Evolutionary conservation across 1,140 invertebrate genomes (phyloP).

Genomic region (Coptotermes formosanus): DNA sequence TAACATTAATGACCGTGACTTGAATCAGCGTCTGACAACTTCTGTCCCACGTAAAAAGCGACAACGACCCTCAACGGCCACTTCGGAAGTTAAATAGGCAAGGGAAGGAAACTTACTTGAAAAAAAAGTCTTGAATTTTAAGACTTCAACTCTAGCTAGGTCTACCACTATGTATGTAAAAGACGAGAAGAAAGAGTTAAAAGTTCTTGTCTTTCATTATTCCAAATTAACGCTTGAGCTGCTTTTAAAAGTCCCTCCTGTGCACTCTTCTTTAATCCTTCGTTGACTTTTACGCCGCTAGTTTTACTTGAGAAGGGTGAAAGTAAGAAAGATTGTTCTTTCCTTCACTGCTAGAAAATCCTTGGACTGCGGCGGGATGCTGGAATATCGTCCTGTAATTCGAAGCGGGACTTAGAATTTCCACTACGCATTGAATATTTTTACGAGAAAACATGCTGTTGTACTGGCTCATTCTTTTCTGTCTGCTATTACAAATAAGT

Average conservation of each 20-base stretch:
- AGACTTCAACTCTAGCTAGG: neutral
- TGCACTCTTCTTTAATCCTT: neutral
- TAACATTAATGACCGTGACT: constrained; percentile 10
- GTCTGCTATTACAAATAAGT: too few species aligned
- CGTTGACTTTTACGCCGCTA: constrained; percentile 1
- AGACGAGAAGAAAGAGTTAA: neutral
- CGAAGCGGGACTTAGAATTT: too few species aligned
- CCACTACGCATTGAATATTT: too few species aligned
- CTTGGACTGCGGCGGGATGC: too few species aligned
- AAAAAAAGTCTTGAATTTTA: neutral
- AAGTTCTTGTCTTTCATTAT: neutral
- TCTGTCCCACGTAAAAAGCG: neutral
- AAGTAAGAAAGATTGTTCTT: too few species aligned
- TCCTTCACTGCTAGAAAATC: too few species aligned
- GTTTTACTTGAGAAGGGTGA: neutral
- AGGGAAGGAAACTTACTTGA: neutral
- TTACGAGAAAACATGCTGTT: too few species aligned
- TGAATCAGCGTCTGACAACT: neutral
- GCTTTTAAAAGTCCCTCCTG: constrained; percentile 4
- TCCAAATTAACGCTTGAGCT: neutral
- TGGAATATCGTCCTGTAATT: too few species aligned
- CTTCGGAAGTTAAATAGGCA: neutral
- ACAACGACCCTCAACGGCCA: constrained; percentile 9
- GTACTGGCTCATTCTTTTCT: too few species aligned
- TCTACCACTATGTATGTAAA: neutral